Base-by-base conservation (phyloP, 2,797 vertebrate genomes). In the Takifugu ocellatus region DNA sequence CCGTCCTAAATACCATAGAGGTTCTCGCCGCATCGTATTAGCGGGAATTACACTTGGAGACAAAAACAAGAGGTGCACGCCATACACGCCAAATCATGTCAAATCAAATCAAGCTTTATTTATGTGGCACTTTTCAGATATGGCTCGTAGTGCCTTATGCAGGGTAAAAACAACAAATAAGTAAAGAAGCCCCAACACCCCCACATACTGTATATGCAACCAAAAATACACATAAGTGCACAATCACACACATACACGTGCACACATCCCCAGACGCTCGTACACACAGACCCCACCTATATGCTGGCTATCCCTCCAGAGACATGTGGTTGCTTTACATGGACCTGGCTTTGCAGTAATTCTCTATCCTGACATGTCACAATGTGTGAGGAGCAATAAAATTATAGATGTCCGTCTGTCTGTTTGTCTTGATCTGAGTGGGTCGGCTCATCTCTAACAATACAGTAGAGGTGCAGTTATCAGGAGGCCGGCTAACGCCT, bases 391-490 rank as follows among this genome's bases (percentile, higher is more conserved):
- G 59, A 70, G 49, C 62, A 67, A 72, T 45, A 3, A 68, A 61
- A 83, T 75, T 80, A 86, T 85, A 63, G 72, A 75, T 62, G 72
- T 82, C 79, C 68, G 54, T 51, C 63, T 81, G 60, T 27, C 72
- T 64, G 69, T 58, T 61, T 77, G 57, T 75, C 61, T 70, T 62
- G 75, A 66, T 76, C 58, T 52, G 50, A 68, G 63, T 33, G 47
- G 76, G 70, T 68, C 75, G 61, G 70, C 67, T 74, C 75, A 71
- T 69, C 75, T 85, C 76, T 79, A 83, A 89, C 89, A 89, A 88
- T 85, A 89, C 89, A 89, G 87, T 85, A 88, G 87, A 85, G 66
- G 12, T 45, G 57, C 51, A 63, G 79, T 81, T 79, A 84, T 79
- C 70, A 68, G 75, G 53, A 61, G 67, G 60, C 70, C 68, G 73